These are phyloP conservation scores for Agonopterix alstromeriana DNA, from an alignment of 2,888 invertebrate genomes.

Conservation along the genomic window DNA sequence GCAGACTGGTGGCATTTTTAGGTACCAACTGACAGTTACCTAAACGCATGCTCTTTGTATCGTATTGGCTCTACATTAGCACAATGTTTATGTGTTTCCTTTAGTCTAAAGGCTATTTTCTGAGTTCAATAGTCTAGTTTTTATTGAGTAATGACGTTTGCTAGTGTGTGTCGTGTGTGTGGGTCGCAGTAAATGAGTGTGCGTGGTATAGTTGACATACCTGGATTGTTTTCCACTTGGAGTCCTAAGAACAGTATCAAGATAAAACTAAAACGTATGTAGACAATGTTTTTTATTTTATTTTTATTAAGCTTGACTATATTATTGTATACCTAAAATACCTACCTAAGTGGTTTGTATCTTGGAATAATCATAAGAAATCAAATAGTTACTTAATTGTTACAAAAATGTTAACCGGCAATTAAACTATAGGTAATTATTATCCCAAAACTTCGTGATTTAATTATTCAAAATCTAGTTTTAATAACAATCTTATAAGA, in stretches of 20 bases:
- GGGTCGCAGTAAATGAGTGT: slow-evolving; percentile 71
- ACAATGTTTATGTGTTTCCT: slow-evolving; percentile 11
- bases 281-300: not conserved
- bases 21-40: slow-evolving; percentile 61
- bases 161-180: slow-evolving; percentile 38
- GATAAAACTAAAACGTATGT: slow-evolving; percentile 73
- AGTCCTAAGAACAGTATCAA: slow-evolving; percentile 70
- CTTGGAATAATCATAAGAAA: too few species aligned
- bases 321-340: too few species aligned
- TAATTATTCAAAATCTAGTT: too few species aligned
- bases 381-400: too few species aligned
- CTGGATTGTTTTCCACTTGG: slow-evolving; percentile 66
- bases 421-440: too few species aligned
- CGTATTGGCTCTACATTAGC: slow-evolving; percentile 23
- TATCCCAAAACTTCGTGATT: too few species aligned
- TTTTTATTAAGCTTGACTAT: too few species aligned
- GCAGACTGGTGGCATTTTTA: slow-evolving; percentile 51
- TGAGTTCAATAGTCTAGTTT: slow-evolving; percentile 7
- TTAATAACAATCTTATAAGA: too few species aligned
- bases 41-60: slow-evolving; percentile 60
- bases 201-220: slow-evolving; percentile 58
- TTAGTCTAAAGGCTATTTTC: slow-evolving; percentile 9
- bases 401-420: too few species aligned
- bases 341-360: too few species aligned
- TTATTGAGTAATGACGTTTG: slow-evolving; percentile 10